Conservation (phyloP, 2,797 vertebrate species). For the Sardinella longiceps region DNA sequence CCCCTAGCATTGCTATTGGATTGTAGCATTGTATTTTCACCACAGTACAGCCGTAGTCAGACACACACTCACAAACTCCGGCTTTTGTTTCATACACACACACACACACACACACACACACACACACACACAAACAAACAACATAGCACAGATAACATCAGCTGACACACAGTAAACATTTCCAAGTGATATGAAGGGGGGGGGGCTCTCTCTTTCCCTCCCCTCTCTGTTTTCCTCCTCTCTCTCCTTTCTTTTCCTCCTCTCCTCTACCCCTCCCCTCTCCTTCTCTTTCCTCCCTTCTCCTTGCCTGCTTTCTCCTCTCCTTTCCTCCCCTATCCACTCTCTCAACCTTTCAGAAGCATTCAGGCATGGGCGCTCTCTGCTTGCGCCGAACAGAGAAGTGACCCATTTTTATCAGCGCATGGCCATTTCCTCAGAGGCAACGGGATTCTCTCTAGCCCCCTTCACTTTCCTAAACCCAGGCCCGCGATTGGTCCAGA, state of each 20-base stretch:
- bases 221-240: neutral
- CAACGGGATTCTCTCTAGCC: neutral
- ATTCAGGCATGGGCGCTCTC: neutral
- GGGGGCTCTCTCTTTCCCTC: neutral
- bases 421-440: constrained; percentile 11
- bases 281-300: neutral
- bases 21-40: neutral
- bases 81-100: neutral
- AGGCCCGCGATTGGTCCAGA: neutral
- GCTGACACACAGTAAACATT: constrained; percentile 4
- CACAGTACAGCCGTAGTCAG: neutral
- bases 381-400: neutral
- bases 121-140: constrained; percentile 23
- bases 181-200: neutral
- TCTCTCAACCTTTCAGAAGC: constrained; percentile 3
- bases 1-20: neutral
- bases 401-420: constrained; percentile 19
- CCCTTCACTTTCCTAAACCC: neutral
- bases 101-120: constrained; percentile 20
- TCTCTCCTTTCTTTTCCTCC: neutral
- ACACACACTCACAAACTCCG: neutral
- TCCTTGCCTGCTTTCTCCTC: neutral
- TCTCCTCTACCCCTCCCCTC: neutral
- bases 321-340: neutral
- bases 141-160: neutral